These are phyloP conservation scores for Telenomus remus DNA, from an alignment of 1,140 invertebrate species.

Conservation along the genomic window DNA sequence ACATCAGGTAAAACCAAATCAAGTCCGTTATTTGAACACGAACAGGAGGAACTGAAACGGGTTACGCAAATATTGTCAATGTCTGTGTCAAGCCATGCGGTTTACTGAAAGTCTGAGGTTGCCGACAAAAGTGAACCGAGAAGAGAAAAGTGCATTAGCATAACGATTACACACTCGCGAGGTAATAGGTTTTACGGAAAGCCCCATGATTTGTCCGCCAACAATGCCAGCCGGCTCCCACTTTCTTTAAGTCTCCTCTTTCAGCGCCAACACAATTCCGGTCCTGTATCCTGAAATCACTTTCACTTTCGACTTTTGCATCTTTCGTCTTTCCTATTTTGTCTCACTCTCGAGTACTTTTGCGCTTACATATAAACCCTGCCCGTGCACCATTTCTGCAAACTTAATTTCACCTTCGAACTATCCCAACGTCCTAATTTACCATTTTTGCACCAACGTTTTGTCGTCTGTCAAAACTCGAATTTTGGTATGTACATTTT, in stretches of 20 bases:
- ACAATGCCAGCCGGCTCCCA: conserved; percentile 19
- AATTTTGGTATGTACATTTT: too few species aligned
- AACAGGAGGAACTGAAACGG: too few species aligned
- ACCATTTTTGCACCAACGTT: too few species aligned
- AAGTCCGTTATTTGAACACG: too few species aligned
- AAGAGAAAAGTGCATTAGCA: conserved; percentile 22
- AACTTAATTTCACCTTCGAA: conserved; percentile 11
- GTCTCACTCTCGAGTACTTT: conserved; percentile 32
- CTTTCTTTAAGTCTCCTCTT: conserved; percentile 37
- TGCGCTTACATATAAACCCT: conserved; percentile 32
- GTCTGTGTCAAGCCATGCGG: too few species aligned
- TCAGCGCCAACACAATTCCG: conserved; percentile 23
- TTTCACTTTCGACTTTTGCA: conserved; percentile 48
- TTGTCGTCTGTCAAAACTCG: too few species aligned
- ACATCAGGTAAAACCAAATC: too few species aligned
- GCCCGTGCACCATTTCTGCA: conserved; percentile 6
- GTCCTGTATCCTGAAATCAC: conserved; percentile 46
- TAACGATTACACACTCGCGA: conserved; percentile 18
- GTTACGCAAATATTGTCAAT: too few species aligned
- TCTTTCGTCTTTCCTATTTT: conserved; percentile 29
- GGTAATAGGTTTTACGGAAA: conserved; percentile 32
- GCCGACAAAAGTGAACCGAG: conserved; percentile 15
- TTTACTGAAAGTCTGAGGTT: too few species aligned
- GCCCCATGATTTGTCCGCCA: conserved; percentile 26
- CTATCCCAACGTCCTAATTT: too few species aligned